Evolutionary conservation across 1,140 invertebrate genomes (phyloP).

Genomic region (Zaprionus lachaisei): DNA sequence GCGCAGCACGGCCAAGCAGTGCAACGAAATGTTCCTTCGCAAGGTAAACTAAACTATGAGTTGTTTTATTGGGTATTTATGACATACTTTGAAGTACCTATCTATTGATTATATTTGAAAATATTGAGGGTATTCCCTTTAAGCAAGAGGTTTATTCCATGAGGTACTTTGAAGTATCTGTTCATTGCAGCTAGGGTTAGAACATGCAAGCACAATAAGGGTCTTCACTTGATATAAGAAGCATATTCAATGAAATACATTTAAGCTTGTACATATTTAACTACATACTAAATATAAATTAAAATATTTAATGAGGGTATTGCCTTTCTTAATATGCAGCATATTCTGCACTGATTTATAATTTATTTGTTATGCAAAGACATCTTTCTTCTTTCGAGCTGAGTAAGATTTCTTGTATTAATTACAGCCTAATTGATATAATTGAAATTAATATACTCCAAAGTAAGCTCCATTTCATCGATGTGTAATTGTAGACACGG

Average conservation of each 20-base stretch:
- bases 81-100: not conserved
- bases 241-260: no score
- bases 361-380: not conserved
- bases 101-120: not conserved
- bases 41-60: conserved; percentile 86
- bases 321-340: not conserved
- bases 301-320: not conserved
- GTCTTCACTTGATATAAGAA: no score
- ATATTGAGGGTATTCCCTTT: no score
- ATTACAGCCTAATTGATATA: conserved; percentile 6
- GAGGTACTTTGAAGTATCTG: no score
- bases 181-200: no score
- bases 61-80: not conserved
- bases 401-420: not conserved
- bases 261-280: no score
- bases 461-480: not conserved
- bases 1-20: conserved; percentile 89
- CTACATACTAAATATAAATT: no score
- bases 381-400: not conserved
- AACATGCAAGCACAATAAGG: no score
- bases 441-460: conserved; percentile 3
- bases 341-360: not conserved
- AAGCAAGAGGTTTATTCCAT: no score
- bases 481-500: conserved; percentile 2
- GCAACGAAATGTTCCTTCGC: conserved; percentile 90